Percentiles rank a stretch among this genome's conserved stretches.
Conservation (phyloP, 2,888 invertebrate species). For the Pyrrhia umbra region DNA sequence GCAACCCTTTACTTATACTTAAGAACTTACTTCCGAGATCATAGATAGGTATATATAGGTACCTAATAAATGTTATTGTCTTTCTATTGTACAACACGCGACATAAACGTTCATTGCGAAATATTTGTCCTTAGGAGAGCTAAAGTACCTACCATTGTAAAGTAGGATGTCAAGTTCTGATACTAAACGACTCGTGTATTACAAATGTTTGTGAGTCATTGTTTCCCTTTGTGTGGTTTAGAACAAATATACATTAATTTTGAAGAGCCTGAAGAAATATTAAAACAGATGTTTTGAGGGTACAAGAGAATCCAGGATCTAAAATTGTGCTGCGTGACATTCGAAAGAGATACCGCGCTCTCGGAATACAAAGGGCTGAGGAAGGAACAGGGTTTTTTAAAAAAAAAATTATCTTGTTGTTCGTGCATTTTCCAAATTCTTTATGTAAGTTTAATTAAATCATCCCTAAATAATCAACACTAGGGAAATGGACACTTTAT, state of each 20-base stretch:
- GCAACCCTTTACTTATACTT: constrained; percentile 21
- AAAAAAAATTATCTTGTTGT: too few relatives aligned
- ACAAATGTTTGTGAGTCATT: constrained; percentile 46
- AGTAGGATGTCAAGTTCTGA: constrained; percentile 49
- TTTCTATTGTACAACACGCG: constrained; percentile 37
- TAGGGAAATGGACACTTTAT: too few relatives aligned
- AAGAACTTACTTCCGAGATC: constrained; percentile 40
- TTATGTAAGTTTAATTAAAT: too few relatives aligned
- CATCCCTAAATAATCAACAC: too few relatives aligned
- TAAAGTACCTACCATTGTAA: constrained; percentile 15
- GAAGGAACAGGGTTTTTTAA: too few relatives aligned
- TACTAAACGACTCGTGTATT: constrained; percentile 34
- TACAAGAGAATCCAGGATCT: too few relatives aligned
- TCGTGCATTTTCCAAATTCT: too few relatives aligned
- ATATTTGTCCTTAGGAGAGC: constrained; percentile 46
- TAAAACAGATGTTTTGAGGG: too few relatives aligned
- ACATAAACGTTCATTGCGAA: constrained; percentile 42
- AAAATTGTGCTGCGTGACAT: too few relatives aligned
- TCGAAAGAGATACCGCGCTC: too few relatives aligned
- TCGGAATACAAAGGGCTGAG: too few relatives aligned
- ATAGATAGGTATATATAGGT: too few relatives aligned
- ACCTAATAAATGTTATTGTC: constrained; percentile 52
- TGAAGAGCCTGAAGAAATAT: not conserved
- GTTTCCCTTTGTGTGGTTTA: constrained; percentile 6
- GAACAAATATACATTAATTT: not conserved